A percentile compares a stretch with the other conserved stretches of the same genome.
Evolutionary conservation across 2,888 invertebrate genomes (phyloP).

Genomic region (Sceliomorpha sp.): DNA sequence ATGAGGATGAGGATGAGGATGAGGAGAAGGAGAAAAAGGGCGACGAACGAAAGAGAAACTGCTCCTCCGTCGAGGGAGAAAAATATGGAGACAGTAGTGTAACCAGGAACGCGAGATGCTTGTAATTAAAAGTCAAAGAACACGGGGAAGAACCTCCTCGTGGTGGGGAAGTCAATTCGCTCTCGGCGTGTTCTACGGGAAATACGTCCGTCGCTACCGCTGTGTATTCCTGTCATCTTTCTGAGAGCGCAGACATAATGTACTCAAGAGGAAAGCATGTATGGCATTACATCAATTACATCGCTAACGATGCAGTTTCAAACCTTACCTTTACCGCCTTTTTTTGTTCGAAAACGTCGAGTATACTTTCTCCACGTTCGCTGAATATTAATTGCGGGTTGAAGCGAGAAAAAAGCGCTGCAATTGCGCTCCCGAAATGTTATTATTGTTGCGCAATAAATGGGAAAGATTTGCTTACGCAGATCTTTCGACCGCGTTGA

Average conservation of each 20-base stretch:
- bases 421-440: too few relatives aligned
- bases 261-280: not conserved
- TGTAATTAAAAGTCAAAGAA: slow-evolving; percentile 7
- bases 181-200: too few relatives aligned
- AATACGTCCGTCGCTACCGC: too few relatives aligned
- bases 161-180: slow-evolving; percentile 1
- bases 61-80: slow-evolving; percentile 4
- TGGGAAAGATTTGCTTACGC: too few relatives aligned
- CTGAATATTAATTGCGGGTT: slow-evolving; percentile 21
- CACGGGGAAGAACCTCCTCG: slow-evolving; percentile 1
- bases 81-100: not conserved
- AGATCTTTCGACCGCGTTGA: too few relatives aligned
- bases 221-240: not conserved
- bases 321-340: not conserved
- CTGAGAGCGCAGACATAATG: not conserved
- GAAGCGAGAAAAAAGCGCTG: too few relatives aligned
- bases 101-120: not conserved
- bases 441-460: too few relatives aligned
- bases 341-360: not conserved
- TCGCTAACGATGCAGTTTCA: not conserved
- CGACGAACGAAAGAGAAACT: slow-evolving; percentile 1
- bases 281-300: slow-evolving; percentile 2
- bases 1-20: too few relatives aligned
- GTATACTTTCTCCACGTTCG: not conserved
- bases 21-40: too few relatives aligned